Conservation (phyloP, 2,888 invertebrate genomes). For the Eulithis prunata region DNA sequence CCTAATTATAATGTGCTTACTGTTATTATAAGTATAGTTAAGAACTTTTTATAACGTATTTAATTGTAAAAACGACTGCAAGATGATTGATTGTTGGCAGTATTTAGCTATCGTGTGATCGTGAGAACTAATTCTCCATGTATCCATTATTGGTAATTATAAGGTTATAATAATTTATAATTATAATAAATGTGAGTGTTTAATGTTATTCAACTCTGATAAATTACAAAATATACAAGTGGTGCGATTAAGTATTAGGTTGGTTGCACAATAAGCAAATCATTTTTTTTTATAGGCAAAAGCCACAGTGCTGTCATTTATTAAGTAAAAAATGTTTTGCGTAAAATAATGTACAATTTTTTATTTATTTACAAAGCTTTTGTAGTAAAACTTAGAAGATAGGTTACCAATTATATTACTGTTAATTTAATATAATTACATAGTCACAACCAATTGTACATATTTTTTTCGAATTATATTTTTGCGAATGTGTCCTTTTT, state of each 20-base stretch:
- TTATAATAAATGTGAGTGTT: constrained; percentile 24
- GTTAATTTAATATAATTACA: constrained; percentile 11
- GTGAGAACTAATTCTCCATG: constrained; percentile 22
- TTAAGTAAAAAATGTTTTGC: constrained; percentile 20
- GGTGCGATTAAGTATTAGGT: constrained; percentile 25
- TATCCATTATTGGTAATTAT: constrained; percentile 20
- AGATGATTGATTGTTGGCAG: constrained; percentile 32
- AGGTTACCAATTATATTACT: constrained; percentile 47
- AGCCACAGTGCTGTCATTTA: background rate
- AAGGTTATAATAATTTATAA: constrained; percentile 17
- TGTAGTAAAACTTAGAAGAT: constrained; percentile 35
- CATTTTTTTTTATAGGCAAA: background rate
- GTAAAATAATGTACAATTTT: constrained; percentile 38
- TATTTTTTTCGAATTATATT: constrained; percentile 78
- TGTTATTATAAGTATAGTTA: constrained; percentile 31
- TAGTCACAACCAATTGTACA: constrained; percentile 65
- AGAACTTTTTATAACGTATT: constrained; percentile 33
- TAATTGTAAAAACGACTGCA: constrained; percentile 35
- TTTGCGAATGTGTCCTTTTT: constrained; percentile 69
- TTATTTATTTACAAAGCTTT: constrained; percentile 39
- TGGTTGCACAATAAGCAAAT: constrained; percentile 22
- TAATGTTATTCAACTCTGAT: constrained; percentile 29
- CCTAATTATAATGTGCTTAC: constrained; percentile 40
- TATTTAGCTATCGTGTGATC: constrained; percentile 29
- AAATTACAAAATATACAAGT: constrained; percentile 16